Base-by-base conservation (phyloP, 1,140 invertebrate species). In the Lasioglossum baleicum region DNA sequence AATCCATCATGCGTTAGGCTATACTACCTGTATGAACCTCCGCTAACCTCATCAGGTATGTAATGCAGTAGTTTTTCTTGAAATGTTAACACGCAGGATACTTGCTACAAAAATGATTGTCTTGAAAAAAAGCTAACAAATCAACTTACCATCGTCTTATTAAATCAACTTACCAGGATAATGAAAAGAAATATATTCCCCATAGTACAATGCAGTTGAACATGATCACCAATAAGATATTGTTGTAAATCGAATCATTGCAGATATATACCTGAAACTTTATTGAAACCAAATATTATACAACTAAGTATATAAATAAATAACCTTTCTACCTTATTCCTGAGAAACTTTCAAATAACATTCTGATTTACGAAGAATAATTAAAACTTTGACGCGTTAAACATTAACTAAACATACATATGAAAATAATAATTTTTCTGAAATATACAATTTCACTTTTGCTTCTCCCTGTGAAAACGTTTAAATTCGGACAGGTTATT, bases 11-110 rank as follows among this genome's bases (percentile, higher is more conserved):
- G 91, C 64, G 92, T 92, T 3, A 95, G 88, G 79, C 90, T 93
- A 80, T 94, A 95, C 88, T 95, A 95, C 66, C 94, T 94, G 73
- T 94, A 95, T 80, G 95, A 95, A 77, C 94, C 94, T 51, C 85
- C 92, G 51, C 90, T 88, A 53, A 95, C 92, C 80, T 91, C 89
- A 61, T 94, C 94, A 65, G 80, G 86, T 20, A 93, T 89, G 69
- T 89, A 91, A 77, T 92, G 91, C 61, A 93, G 85, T 42, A 92
- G 81, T 74, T 88, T 80, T 71, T 91, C 87, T 63, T 85, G 67
- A n/a, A 80, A 42, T 58, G 83, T 83, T 11, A 74, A 63, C 48
- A 74, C 80, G 61, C 10, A 88, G 2, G 71, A 44, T 82, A 89
- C 22, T 71, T 81, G 67, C 26, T 71, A 83, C 48, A 79, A 63